Percentiles rank a stretch among this genome's conserved stretches.
Evolutionary conservation across 1,140 invertebrate species (phyloP).

Genomic region (Caenorhabditis latens): DNA sequence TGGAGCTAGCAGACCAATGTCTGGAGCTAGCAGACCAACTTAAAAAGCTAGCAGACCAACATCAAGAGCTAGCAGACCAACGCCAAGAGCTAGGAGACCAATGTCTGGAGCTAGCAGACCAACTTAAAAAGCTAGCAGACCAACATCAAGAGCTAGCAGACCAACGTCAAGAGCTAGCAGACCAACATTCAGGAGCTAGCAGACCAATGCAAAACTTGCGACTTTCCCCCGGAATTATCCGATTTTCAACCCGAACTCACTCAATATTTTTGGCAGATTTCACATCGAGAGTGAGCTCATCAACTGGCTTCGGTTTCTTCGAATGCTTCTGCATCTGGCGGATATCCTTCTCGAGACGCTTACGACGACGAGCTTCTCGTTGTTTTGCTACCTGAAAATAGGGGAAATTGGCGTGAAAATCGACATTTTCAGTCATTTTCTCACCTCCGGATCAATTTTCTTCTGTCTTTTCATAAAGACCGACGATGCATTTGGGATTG

Average conservation of each 20-base stretch:
- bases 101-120: too few relatives aligned
- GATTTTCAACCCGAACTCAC: constrained; percentile 28
- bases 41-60: too few relatives aligned
- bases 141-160: too few relatives aligned
- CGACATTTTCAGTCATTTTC: not conserved
- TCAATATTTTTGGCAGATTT: constrained; percentile 71
- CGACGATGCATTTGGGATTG: constrained; percentile 33
- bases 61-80: too few relatives aligned
- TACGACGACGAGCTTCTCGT: constrained; percentile 70
- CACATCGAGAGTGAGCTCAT: constrained; percentile 74
- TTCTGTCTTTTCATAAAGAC: constrained; percentile 74
- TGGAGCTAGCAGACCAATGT: too few relatives aligned
- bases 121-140: too few relatives aligned
- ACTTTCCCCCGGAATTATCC: too few relatives aligned
- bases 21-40: too few relatives aligned
- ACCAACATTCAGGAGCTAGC: too few relatives aligned
- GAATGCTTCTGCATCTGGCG: constrained; percentile 73
- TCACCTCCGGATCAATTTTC: constrained; percentile 75
- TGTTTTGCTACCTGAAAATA: constrained; percentile 70
- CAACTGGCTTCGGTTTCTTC: constrained; percentile 76
- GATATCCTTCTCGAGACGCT: constrained; percentile 74
- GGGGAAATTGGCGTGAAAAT: not conserved
- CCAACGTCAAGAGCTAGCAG: too few relatives aligned
- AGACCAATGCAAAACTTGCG: too few relatives aligned
- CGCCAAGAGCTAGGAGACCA: too few relatives aligned